A percentile compares a stretch with the other conserved stretches of the same genome.
phyloP scores from a whole-genome alignment of 2,797 vertebrate species.

The Manis pentadactyla region DNA sequence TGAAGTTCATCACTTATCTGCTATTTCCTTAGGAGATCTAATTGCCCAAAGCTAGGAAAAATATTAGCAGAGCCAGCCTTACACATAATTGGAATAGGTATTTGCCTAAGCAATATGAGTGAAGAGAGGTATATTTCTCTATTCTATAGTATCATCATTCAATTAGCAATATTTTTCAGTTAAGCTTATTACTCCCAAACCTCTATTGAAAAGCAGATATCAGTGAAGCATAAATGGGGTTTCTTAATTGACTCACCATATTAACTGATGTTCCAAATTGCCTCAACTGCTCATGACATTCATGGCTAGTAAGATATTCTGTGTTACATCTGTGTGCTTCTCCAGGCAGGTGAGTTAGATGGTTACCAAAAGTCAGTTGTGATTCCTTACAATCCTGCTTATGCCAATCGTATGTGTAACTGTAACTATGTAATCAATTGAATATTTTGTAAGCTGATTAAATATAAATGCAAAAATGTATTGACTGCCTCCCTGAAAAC shows the following conservation, averaged over 20 bases:
- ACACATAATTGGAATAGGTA: not conserved
- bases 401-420: not conserved
- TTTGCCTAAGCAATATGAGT: not conserved
- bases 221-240: not conserved
- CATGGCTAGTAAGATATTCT: not conserved
- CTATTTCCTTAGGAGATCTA: not conserved
- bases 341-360: not conserved
- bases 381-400: slow-evolving; percentile 3
- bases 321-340: not conserved
- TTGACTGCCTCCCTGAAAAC: not conserved
- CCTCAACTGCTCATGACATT: not conserved
- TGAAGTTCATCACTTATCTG: not conserved
- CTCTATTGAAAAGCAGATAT: not conserved
- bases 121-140: not conserved
- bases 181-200: not conserved
- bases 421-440: not conserved
- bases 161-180: not conserved
- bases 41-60: slow-evolving; percentile 2
- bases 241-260: not conserved
- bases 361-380: not conserved
- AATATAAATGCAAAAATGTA: not conserved
- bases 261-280: not conserved
- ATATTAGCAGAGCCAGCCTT: not conserved
- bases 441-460: not conserved
- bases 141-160: not conserved